These are phyloP conservation scores for Ichneumon xanthorius DNA, from an alignment of 2,888 invertebrate genomes.

Conservation along the genomic window DNA sequence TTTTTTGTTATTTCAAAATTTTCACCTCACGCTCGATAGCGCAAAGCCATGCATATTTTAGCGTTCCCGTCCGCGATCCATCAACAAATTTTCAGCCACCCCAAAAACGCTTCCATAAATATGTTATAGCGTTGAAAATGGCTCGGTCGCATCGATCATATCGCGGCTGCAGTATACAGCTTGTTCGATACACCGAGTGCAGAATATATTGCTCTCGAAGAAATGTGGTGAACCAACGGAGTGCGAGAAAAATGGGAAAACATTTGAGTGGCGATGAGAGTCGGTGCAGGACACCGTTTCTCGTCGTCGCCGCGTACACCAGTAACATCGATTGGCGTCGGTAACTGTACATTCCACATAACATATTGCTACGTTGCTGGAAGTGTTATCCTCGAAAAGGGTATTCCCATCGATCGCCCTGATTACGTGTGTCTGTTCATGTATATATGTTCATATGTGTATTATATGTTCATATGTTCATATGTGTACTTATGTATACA, in stretches of 20 bases:
- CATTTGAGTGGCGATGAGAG: slow-evolving; percentile 14
- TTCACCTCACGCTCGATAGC: too few relatives aligned
- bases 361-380: background rate
- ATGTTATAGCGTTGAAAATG: too few relatives aligned
- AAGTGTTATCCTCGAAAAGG: slow-evolving; percentile 16
- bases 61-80: too few relatives aligned
- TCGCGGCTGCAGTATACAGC: too few relatives aligned
- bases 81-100: too few relatives aligned
- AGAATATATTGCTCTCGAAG: too few relatives aligned
- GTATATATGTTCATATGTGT: background rate
- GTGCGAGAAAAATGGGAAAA: slow-evolving; percentile 24
- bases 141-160: too few relatives aligned
- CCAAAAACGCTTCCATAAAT: too few relatives aligned
- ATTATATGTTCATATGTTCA: too few relatives aligned
- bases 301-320: slow-evolving; percentile 27
- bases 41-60: too few relatives aligned
- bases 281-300: slow-evolving; percentile 15
- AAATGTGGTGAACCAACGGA: background rate
- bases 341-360: slow-evolving; percentile 13
- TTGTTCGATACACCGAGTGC: too few relatives aligned
- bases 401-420: slow-evolving; percentile 32
- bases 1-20: too few relatives aligned
- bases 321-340: slow-evolving; percentile 50
- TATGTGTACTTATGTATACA: background rate
- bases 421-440: background rate